Base-by-base conservation (phyloP, 2,888 invertebrate genomes). In the Acronicta alni region DNA sequence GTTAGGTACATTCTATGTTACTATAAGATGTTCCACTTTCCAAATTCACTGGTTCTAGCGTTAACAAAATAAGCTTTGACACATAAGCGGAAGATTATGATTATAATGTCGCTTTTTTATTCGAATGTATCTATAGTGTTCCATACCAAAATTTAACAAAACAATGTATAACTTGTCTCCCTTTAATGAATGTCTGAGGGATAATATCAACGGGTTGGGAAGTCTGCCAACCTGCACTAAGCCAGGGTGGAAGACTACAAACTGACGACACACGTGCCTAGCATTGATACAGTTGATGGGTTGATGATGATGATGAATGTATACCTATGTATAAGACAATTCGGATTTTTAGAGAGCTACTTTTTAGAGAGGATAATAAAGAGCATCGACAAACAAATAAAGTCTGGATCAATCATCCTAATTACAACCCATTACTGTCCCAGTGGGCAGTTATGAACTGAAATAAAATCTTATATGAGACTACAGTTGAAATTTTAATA, bases 1-100 rank as follows among this genome's bases (percentile, higher is more conserved):
- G 69, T 80, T 70, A 78, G 69, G 80, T 70, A 79, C 78, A 65
- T 75, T 73, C 56, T 67, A 70, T 57, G 70, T 77, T 76, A 77
- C 67, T 68, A 41, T n/a, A 54, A 58, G 49, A 63, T 72, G 68
- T 70, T 53, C 49, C 63, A 66, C 54, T 53, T 56, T 63, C 47
- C 39, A 56, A 61, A 52, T 58, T 74, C 79, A 82, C 80, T 81
- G 78, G 77, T 67, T 65, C 56, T 77, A 67, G 41, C 17, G 20
- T 38, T 56, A 57, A 62, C 48, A 26, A 61, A 60, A 45, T 66
- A 68, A 63, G 58, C 59, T 78, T 77, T 76, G 79, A 77, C 77
- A 79, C 77, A 56, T 67, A 49, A 44, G 26, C 23, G 72, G 71
- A 77, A 76, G 62, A 62, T 68, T 63, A 56, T 42, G 10, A 47